Percentiles rank a stretch among this genome's conserved stretches.
phyloP scores from a whole-genome alignment of 2,113 vertebrate genomes.

The Falco punctatus region DNA sequence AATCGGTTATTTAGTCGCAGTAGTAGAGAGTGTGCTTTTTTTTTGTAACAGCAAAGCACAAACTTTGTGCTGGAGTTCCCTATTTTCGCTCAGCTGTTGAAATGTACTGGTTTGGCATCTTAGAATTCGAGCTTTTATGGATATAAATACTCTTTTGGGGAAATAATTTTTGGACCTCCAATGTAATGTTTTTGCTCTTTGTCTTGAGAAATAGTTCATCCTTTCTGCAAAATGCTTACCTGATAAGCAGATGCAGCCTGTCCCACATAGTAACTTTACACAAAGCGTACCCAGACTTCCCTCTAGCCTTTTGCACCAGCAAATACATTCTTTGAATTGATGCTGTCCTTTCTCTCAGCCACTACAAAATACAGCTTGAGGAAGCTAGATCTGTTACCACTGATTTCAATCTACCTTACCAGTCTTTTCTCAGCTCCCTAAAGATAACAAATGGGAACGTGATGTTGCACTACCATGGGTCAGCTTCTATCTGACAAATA shows the following conservation, averaged over 20 bases:
- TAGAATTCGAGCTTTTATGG: neutral
- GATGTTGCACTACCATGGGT: neutral
- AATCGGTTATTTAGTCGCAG: neutral
- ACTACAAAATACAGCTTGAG: neutral
- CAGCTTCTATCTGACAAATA: neutral
- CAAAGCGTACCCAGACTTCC: neutral
- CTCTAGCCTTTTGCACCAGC: neutral
- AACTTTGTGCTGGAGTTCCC: neutral
- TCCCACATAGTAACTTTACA: neutral
- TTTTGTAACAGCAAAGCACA: neutral
- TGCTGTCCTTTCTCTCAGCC: neutral
- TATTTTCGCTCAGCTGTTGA: neutral
- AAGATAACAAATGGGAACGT: neutral
- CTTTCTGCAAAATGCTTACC: neutral
- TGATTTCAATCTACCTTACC: neutral
- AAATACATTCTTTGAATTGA: neutral
- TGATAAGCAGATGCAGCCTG: neutral
- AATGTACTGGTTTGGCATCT: neutral
- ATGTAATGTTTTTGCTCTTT: neutral
- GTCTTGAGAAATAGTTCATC: neutral
- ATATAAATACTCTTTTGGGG: neutral
- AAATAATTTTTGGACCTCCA: neutral
- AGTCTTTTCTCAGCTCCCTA: neutral
- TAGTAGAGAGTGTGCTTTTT: neutral
- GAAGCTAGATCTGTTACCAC: neutral